Evolutionary conservation across 2,113 vertebrate species (phyloP), one percentile per base, ranked within the genome.

Genomic region (Crotalus viridis): DNA sequence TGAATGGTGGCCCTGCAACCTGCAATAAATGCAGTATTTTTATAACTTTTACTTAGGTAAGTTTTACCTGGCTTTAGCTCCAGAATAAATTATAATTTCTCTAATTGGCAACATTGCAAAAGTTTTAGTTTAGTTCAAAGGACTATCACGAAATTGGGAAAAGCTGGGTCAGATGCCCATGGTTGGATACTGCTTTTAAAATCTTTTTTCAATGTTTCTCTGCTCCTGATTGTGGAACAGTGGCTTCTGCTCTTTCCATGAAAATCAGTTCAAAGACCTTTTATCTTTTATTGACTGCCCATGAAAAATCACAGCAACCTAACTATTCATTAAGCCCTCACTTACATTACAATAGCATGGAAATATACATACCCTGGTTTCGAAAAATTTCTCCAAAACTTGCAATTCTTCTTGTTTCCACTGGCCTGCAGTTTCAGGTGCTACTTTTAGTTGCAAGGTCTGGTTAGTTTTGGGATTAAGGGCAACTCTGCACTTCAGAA

Each of bases 1-100:
- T 99, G 96, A 99, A 99, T 57, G 99, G 99, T 94, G 99, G 99
- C 94, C 99, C 99, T 92, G 99, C 99, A 97, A 99, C 99, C 99
- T 99, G 91, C 15, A 95, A 92, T 56, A 56, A 94, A 96, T 85
- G 93, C 19, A 93, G 55, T 46, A 97, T 93, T 97, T 92, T 54
- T 95, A 56, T 13, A 87, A 0, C 26, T 22, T 61, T n/a, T 46
- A 19, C 15, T 19, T 46, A 88, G 26, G 59, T 5, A 90, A 21
- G 6, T 43, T 39, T 81, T 21, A 33, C 17, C 2, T 81, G 33
- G n/a, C n/a, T 74, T 74, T 39, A 74, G 19, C 74, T 81, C 15
- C 74, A 81, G 17, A 81, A 81, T 43, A 81, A 81, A 81, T 43
- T 21, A 8, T 81, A 21, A 81, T 43, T 81, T 81, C 6, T 43